Percentiles rank a stretch among this genome's conserved stretches.
phyloP scores from a whole-genome alignment of 2,797 vertebrate genomes.

The Natrix natrix region DNA sequence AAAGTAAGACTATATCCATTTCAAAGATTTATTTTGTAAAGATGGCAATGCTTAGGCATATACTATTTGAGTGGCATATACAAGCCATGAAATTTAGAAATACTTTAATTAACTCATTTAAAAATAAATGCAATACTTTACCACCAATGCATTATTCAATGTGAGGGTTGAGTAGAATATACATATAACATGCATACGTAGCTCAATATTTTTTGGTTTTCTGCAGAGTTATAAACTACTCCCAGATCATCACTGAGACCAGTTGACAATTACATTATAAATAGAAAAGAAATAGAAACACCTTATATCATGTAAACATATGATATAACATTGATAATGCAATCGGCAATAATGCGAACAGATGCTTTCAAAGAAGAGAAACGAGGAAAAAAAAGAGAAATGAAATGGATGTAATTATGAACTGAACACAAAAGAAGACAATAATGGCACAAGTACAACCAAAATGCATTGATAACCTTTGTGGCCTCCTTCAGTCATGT shows the following conservation, averaged over 20 bases:
- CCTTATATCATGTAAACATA: slow-evolving; percentile 29
- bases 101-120: slow-evolving; percentile 9
- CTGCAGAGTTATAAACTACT: slow-evolving; percentile 61
- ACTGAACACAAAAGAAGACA: slow-evolving; percentile 16
- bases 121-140: slow-evolving; percentile 41
- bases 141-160: slow-evolving; percentile 21
- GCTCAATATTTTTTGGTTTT: slow-evolving; percentile 43
- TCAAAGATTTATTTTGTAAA: background rate
- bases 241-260: slow-evolving; percentile 56
- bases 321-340: slow-evolving; percentile 19
- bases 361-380: background rate
- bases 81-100: slow-evolving; percentile 10
- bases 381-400: background rate
- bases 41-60: background rate
- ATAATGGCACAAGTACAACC: background rate
- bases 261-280: slow-evolving; percentile 48
- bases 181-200: slow-evolving; percentile 21
- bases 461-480: background rate
- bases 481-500: background rate
- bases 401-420: slow-evolving; percentile 7
- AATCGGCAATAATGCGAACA: background rate
- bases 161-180: slow-evolving; percentile 36
- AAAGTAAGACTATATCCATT: background rate
- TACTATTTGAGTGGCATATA: background rate
- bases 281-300: slow-evolving; percentile 56